Conservation (phyloP, 2,113 vertebrate species). For the Poicephalus meyeri region DNA sequence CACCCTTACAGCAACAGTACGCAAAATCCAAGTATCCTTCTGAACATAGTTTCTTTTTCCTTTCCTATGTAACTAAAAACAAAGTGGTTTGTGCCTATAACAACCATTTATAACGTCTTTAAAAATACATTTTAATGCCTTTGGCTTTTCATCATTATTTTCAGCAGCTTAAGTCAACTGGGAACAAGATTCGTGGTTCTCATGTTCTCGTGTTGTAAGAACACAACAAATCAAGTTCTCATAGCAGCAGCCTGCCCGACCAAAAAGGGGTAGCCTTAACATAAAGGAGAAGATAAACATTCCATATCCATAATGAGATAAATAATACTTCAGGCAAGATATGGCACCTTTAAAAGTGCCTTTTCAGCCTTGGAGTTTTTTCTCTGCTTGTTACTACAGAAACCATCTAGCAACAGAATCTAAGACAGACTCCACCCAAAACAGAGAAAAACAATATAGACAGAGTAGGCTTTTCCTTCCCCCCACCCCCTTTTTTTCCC, state of each 20-base stretch:
- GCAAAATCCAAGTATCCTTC: not conserved
- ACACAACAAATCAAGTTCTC: conserved; percentile 3
- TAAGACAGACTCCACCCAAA: conserved; percentile 78
- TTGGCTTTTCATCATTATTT: conserved; percentile 36
- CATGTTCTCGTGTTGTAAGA: not conserved
- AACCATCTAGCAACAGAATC: conserved; percentile 76
- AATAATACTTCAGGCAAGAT: conserved; percentile 69
- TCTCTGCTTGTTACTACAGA: conserved; percentile 74
- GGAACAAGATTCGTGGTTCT: conserved; percentile 50
- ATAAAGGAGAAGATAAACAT: conserved; percentile 41
- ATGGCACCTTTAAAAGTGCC: conserved; percentile 75
- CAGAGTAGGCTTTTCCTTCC: not conserved
- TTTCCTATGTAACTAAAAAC: conserved; percentile 1
- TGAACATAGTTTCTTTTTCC: not conserved
- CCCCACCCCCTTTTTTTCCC: accelerated
- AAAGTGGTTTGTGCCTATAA: conserved; percentile 37
- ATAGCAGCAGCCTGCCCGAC: not conserved
- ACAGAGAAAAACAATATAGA: conserved; percentile 76
- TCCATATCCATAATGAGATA: conserved; percentile 65
- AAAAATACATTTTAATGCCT: conserved; percentile 63
- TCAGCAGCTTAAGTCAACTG: conserved; percentile 52
- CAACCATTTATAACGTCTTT: conserved; percentile 43
- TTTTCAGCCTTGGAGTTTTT: conserved; percentile 74
- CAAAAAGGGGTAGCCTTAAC: conserved; percentile 38
- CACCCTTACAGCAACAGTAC: not conserved